Evolutionary conservation across 2,797 vertebrate species (phyloP).

Genomic region (Diplodus sargus): DNA sequence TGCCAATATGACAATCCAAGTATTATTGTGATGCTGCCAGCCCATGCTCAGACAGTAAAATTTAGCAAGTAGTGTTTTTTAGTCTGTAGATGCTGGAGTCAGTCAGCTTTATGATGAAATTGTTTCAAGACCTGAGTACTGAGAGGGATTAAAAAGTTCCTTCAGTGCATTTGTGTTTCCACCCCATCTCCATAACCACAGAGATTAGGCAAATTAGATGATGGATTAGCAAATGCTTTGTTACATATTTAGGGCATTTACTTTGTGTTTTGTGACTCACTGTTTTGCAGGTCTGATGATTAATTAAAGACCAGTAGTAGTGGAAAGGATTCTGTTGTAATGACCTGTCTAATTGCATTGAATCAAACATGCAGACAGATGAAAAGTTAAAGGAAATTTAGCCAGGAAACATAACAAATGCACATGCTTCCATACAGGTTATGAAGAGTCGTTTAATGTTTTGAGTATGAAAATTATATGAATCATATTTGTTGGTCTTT

Average conservation of each 20-base stretch:
- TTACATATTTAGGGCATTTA: not conserved
- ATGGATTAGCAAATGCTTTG: not conserved
- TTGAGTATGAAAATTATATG: not conserved
- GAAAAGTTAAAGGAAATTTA: not conserved
- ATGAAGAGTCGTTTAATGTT: not conserved
- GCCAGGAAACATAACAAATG: not conserved
- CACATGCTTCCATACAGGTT: not conserved
- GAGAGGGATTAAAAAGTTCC: not conserved
- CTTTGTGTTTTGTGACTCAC: not conserved
- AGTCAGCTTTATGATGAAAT: not conserved
- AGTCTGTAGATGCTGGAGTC: not conserved
- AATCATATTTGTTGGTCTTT: not conserved
- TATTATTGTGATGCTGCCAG: not conserved
- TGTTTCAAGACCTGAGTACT: not conserved
- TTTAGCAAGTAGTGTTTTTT: not conserved
- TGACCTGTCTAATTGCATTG: not conserved
- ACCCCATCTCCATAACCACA: not conserved
- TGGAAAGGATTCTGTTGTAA: not conserved
- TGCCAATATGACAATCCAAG: conserved; percentile 12
- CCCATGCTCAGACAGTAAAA: conserved; percentile 13
- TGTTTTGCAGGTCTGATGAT: not conserved
- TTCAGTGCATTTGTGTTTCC: conserved; percentile 2
- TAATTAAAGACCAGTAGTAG: not conserved
- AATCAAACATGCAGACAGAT: not conserved
- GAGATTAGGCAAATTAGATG: conserved; percentile 5